Percentiles rank a stretch among this genome's conserved stretches.
phyloP scores from a whole-genome alignment of 1,140 invertebrate genomes.

The Drosophila guanche region DNA sequence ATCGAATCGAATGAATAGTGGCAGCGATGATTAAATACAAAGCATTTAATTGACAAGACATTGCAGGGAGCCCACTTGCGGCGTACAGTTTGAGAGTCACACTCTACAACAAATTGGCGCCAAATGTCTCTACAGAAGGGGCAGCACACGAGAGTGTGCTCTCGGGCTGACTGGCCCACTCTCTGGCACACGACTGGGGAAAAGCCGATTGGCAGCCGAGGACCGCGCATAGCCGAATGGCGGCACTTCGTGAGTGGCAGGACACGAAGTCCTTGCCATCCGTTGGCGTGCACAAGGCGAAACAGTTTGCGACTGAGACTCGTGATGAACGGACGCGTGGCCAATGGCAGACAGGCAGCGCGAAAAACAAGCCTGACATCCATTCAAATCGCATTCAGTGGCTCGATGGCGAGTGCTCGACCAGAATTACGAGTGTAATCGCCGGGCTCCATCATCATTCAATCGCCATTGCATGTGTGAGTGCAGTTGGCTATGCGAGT shows the following conservation, averaged over 20 bases:
- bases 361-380: constrained; percentile 18
- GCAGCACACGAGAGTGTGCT: no score
- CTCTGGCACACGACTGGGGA: constrained; percentile 8
- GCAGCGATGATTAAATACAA: no score
- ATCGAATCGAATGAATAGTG: no score
- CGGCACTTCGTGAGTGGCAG: constrained; percentile 19
- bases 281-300: constrained; percentile 39
- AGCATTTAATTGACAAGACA: constrained; percentile 3
- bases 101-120: constrained; percentile 72
- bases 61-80: constrained; percentile 8
- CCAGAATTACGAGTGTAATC: constrained; percentile 28
- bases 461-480: no score
- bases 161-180: constrained; percentile 5
- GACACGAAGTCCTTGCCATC: constrained; percentile 42
- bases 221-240: constrained; percentile 16
- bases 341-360: constrained; percentile 69
- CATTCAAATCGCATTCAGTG: constrained; percentile 35
- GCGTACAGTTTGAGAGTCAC: constrained; percentile 66
- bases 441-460: no score
- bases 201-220: constrained; percentile 34
- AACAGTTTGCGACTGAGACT: constrained; percentile 80
- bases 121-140: constrained; percentile 42
- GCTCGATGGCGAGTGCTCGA: constrained; percentile 38
- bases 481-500: no score
- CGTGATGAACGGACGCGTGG: constrained; percentile 75